Conservation (phyloP, 2,113 vertebrate genomes). For the Epinephelus cyanopodus region DNA sequence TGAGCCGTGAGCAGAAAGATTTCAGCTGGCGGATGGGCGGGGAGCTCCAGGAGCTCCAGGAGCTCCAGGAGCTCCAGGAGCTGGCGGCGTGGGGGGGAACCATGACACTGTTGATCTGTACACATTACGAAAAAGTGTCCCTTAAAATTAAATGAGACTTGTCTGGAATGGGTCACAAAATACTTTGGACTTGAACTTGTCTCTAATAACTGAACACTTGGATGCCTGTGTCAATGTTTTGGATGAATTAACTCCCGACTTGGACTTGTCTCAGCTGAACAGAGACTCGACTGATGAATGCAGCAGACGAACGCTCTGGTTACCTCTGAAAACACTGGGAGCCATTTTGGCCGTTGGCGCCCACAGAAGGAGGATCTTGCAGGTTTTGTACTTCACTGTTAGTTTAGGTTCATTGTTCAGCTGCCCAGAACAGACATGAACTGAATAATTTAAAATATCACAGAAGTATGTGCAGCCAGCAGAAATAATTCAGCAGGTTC, state of each 20-base stretch:
- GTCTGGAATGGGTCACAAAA: neutral
- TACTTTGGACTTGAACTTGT: neutral
- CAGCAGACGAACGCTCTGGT: neutral
- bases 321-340: neutral
- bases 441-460: slow-evolving; percentile 49
- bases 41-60: no score
- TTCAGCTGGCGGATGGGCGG: no score
- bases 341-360: neutral
- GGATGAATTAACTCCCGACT: neutral
- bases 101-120: no score
- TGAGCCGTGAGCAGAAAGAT: no score
- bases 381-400: slow-evolving; percentile 7
- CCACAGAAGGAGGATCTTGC: neutral
- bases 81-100: no score
- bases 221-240: no score
- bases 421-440: slow-evolving; percentile 30
- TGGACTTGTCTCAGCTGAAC: neutral
- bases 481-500: slow-evolving; percentile 62
- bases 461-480: slow-evolving; percentile 19
- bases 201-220: no score
- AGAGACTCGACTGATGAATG: neutral
- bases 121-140: no score
- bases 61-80: no score
- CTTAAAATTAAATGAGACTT: no score
- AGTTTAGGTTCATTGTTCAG: slow-evolving; percentile 28